Conservation (phyloP, 2,888 invertebrate species). For the Seira sanloemensis region DNA sequence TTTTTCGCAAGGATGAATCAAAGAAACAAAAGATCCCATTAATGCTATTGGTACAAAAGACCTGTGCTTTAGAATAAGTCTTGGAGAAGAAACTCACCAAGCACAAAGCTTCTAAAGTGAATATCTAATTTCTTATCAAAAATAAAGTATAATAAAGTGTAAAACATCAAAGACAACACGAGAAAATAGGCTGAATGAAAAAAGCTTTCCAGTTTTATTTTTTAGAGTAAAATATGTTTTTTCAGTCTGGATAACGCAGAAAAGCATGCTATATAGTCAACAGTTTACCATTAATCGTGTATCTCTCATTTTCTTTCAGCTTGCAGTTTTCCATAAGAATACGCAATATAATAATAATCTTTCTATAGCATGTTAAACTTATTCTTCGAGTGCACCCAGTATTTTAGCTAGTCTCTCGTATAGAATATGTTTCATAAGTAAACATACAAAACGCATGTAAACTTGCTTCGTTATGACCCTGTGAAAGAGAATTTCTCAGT, state of each 20-base stretch:
- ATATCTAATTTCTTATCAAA: background rate
- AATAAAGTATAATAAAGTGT: background rate
- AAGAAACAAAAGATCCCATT: slow-evolving; percentile 4
- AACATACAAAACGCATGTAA: no score
- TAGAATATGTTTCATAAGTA: no score
- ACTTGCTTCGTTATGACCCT: no score
- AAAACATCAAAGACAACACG: background rate
- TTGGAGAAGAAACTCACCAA: background rate
- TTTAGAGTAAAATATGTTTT: background rate
- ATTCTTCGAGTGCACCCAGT: no score
- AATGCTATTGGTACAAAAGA: background rate
- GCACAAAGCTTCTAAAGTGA: background rate
- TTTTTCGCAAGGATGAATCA: background rate
- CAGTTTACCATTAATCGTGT: no score
- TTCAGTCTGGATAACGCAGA: background rate
- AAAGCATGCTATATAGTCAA: no score
- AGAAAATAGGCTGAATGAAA: background rate
- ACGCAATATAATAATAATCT: no score
- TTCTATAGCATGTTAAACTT: no score
- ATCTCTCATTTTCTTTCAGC: no score
- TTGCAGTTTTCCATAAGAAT: no score
- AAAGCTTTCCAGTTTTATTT: background rate
- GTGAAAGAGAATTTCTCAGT: no score
- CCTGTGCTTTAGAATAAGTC: background rate
- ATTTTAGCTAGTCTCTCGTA: no score